phyloP scores from a whole-genome alignment of 2,797 vertebrate species.

The Characodon lateralis region DNA sequence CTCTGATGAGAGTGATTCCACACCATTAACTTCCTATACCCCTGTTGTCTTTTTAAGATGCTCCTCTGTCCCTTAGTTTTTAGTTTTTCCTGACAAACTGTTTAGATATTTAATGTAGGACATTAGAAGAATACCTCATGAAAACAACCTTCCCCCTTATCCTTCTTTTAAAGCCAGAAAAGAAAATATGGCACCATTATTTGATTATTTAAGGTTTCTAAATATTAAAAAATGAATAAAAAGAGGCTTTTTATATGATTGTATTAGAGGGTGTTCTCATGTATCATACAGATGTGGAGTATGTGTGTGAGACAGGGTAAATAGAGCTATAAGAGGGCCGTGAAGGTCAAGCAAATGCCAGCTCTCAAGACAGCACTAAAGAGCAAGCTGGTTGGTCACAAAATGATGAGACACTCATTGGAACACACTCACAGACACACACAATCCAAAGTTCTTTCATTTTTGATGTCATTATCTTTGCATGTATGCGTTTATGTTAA shows the following conservation, averaged over 20 bases:
- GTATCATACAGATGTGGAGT: constrained; percentile 16
- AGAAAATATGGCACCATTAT: constrained; percentile 44
- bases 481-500: neutral
- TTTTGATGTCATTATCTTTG: neutral
- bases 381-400: constrained; percentile 67
- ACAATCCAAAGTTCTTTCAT: constrained; percentile 12
- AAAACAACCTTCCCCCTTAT: constrained; percentile 25
- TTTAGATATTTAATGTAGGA: constrained; percentile 54
- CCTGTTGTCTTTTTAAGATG: constrained; percentile 26
- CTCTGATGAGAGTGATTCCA: constrained; percentile 61
- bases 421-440: constrained; percentile 2
- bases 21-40: constrained; percentile 63
- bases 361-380: constrained; percentile 59
- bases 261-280: constrained; percentile 16
- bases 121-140: constrained; percentile 35
- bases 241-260: constrained; percentile 29
- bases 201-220: constrained; percentile 2
- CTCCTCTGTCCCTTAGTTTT: constrained; percentile 24
- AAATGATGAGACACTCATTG: constrained; percentile 59
- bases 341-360: constrained; percentile 78
- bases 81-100: constrained; percentile 24
- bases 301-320: constrained; percentile 11
- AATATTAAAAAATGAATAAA: constrained; percentile 46
- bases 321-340: constrained; percentile 41
- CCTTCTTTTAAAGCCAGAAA: constrained; percentile 44